A percentile compares a stretch with the other conserved stretches of the same genome.
Conservation (phyloP, 1,140 invertebrate species). For the Leguminivora glycinivorella region DNA sequence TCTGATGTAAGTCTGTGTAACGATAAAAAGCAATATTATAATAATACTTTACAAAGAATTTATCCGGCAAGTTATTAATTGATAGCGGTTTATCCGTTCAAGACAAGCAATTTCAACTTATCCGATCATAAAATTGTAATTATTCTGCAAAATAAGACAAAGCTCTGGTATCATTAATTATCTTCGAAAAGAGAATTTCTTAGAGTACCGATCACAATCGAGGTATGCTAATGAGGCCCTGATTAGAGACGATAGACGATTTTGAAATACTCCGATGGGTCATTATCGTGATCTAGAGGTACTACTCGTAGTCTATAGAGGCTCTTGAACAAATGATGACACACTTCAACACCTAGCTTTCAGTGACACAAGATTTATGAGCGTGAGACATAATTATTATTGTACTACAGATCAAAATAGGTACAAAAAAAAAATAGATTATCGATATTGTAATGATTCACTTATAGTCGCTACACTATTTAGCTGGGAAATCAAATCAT, state of each 20-base stretch:
- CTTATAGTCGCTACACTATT: no score
- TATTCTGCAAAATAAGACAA: neutral
- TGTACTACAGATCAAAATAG: no score
- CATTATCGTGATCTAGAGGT: neutral
- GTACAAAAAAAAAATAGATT: no score
- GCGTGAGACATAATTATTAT: no score
- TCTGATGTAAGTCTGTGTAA: no score
- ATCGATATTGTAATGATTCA: no score
- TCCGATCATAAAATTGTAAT: slow-evolving; percentile 3
- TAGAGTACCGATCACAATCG: neutral
- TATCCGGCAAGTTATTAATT: neutral
- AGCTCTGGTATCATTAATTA: neutral
- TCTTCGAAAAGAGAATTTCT: neutral
- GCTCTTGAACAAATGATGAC: neutral
- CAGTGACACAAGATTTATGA: neutral
- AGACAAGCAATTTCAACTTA: neutral
- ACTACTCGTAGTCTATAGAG: neutral
- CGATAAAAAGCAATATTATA: no score
- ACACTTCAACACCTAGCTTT: neutral
- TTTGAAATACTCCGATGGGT: neutral
- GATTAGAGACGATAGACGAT: neutral
- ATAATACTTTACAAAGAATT: neutral
- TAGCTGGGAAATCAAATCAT: no score
- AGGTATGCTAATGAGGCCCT: slow-evolving; percentile 6
- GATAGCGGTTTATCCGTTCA: neutral